Base-by-base conservation (phyloP, 2,113 vertebrate species). In the Nibea albiflora region DNA sequence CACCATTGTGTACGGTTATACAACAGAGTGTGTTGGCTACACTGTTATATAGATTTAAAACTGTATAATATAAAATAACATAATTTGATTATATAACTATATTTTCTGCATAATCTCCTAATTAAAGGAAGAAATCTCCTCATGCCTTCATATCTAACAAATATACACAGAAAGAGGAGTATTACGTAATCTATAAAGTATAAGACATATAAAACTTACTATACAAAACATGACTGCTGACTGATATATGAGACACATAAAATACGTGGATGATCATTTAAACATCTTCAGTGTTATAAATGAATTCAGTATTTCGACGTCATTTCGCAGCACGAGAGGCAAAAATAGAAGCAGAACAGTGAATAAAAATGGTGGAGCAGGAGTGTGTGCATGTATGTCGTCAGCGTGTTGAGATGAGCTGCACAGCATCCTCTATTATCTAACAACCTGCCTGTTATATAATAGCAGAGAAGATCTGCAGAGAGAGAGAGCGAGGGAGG, bases 391-490 rank as follows among this genome's bases (percentile, higher is more conserved):
- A 6, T 65, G 0, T 20, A 26, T 60, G 58, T 78, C 58, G 14
- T 80, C 62, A 67, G 61, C 16, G 22, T 61, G 65, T 4, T 17
- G 56, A 83, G 46, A 50, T 4, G 39, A 78, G 39, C 73, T 22
- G 73, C 74, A 44, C 49, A 63, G 76, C 47, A 2, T 60, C 61
- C 22, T 61, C 42, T 22, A 1, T 87, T 83, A 87, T 76, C 80
- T 42, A 87, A 87, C 80, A 76, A 14, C 24, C 44, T 63, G 68
- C 15, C 49, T 50, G 63, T 85, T 85, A 88, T 53, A 60, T 85
- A 85, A 88, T 3, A 16, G 22, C 20, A 44, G 28, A 50, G 52
- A 50, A 28, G 58, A 67, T 15, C 63, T 69, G 68, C 67, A 62
- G 73, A 50, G 66, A 42, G 47, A 19, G 17, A 35, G 15, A 44